Base-by-base conservation (phyloP, 1,140 invertebrate genomes). In the Penaeus chinensis region DNA sequence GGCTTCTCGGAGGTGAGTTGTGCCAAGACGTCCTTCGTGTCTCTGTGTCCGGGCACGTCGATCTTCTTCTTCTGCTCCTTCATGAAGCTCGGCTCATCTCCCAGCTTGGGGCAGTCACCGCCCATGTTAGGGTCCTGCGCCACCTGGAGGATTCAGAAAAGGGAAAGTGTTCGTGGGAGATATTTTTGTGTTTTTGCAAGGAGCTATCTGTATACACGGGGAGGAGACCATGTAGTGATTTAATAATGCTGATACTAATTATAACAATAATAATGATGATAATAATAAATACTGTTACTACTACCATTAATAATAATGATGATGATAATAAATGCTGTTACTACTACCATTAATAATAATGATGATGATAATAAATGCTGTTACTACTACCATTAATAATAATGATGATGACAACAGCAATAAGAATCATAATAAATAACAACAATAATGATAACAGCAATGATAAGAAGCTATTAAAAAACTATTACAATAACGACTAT, bases 21-120 rank as follows among this genome's bases (percentile, higher is more conserved):
- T 0, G 80, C 85, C 82, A 90, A n/a, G 37, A 90, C 86, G n/a
- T 90, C 89, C 74, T 90, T 90, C 63, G 89, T 90, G 79, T 90
- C 86, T n/a, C 89, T 83, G 78, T 90, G 89, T 3, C 89, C 89
- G 1, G 89, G 89, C 16, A 90, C 81, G 24, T 88, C 85, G 62
- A 90, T 86, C 69, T 88, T 90, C 82, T 87, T 90, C 82, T 82
- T 42, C 7, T 63, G 37, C 19, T 76, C 84, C 69, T 90, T 60
- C 82, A 90, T 71, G 82, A 90, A 90, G 62, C 81, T 88, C 16
- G 89, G 89, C 42, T 90, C 89, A 42, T 90, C 89, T 11, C 89
- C 89, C 19, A 90, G 76, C 78, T 61, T 80, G 20, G 89, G 89
- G 24, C 71, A 86, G 66, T 87, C 84, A 2, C 0, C 24, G 16